These are phyloP conservation scores for Drosophila lacicola DNA, from an alignment of 2,888 invertebrate genomes.

Conservation along the genomic window DNA sequence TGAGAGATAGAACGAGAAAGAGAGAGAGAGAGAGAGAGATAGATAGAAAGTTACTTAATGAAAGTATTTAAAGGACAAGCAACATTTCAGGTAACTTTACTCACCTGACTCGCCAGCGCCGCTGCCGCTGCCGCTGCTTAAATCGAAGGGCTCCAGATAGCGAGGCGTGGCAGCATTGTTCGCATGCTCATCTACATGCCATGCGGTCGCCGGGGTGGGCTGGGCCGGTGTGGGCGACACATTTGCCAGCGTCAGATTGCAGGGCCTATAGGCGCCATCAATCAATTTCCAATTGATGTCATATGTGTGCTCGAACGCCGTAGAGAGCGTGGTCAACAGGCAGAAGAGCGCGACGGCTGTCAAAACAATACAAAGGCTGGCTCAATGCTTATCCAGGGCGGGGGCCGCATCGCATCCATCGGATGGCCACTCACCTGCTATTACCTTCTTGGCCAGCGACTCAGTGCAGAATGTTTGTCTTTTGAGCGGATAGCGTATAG, in stretches of 20 bases:
- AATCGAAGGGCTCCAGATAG: constrained; percentile 31
- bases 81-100: constrained; percentile 31
- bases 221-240: constrained; percentile 54
- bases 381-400: constrained; percentile 38
- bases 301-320: constrained; percentile 89
- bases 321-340: constrained; percentile 87
- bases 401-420: constrained; percentile 5
- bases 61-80: constrained; percentile 32
- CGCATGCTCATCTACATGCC: constrained; percentile 36
- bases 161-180: constrained; percentile 25
- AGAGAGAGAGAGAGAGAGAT: not conserved
- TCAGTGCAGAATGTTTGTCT: constrained; percentile 90
- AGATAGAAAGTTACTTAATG: not conserved
- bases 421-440: constrained; percentile 84
- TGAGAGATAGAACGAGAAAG: not conserved
- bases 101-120: constrained; percentile 47
- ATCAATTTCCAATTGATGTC: constrained; percentile 70
- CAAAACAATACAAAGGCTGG: constrained; percentile 49
- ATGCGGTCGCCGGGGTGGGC: constrained; percentile 48
- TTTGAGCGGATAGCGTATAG: constrained; percentile 90
- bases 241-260: constrained; percentile 74
- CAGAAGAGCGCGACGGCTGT: constrained; percentile 86
- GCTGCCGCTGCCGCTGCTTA: constrained; percentile 41
- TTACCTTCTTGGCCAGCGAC: constrained; percentile 89
- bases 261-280: constrained; percentile 79